Conservation (phyloP, 2,113 vertebrate genomes). For the Pomatostomus ruficeps region DNA sequence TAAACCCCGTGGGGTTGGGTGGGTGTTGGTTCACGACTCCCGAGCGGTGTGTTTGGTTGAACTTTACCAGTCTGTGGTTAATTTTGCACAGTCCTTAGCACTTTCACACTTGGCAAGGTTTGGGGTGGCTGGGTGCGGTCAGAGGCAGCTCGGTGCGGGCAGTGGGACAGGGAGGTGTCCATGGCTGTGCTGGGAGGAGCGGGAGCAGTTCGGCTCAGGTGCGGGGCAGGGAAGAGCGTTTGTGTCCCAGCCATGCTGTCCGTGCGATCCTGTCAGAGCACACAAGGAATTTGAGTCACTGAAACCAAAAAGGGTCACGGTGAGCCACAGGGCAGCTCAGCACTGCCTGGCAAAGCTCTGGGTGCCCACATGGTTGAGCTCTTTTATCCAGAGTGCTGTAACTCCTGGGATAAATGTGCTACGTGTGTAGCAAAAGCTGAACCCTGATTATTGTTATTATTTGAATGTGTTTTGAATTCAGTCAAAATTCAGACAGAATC, state of each 20-base stretch:
- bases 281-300: neutral
- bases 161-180: neutral
- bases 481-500: neutral
- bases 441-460: neutral
- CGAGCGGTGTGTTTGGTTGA: neutral
- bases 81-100: neutral
- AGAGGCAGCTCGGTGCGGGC: neutral
- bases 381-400: neutral
- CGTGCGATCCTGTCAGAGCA: rapidly evolving
- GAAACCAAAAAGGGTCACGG: neutral
- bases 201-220: neutral
- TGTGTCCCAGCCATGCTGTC: neutral
- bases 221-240: rapidly evolving
- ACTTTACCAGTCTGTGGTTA: neutral
- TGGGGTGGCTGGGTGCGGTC: neutral
- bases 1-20: neutral
- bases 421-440: neutral
- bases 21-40: neutral
- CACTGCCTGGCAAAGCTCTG: neutral
- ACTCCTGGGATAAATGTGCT: neutral
- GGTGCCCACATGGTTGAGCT: neutral
- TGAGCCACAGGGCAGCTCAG: neutral
- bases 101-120: neutral
- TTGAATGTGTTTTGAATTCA: conserved; percentile 7
- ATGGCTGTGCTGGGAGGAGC: neutral